phyloP scores from a whole-genome alignment of 2,797 vertebrate species.

The Halcyon leucocephala region DNA sequence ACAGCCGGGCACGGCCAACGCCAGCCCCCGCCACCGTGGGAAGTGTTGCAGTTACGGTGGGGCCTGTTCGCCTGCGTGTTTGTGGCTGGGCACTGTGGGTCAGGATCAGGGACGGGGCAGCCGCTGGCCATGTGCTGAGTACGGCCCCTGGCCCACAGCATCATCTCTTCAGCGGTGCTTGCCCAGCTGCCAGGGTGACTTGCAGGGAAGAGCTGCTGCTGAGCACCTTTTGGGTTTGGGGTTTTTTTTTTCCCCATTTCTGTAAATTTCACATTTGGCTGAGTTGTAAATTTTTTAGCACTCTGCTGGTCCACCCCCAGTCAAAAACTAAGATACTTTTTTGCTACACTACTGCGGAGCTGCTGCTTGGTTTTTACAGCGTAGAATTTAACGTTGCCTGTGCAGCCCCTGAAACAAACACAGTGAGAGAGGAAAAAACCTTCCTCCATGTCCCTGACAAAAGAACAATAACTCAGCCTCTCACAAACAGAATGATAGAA shows the following conservation, averaged over 20 bases:
- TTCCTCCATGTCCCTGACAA: rapidly evolving
- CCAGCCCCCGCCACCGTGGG: rapidly evolving
- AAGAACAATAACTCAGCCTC: neutral
- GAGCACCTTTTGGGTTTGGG: neutral
- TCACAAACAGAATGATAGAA: neutral
- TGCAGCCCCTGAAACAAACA: neutral
- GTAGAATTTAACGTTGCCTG: neutral
- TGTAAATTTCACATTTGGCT: neutral
- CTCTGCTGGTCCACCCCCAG: neutral
- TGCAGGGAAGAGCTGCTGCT: neutral
- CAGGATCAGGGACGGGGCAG: neutral
- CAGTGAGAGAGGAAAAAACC: too few species aligned
- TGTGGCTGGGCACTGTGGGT: neutral
- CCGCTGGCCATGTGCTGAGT: too few species aligned
- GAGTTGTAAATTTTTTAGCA: neutral
- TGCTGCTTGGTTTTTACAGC: neutral
- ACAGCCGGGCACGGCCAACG: rapidly evolving
- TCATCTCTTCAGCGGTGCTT: too few species aligned
- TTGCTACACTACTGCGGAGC: rapidly evolving
- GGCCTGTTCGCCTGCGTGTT: neutral
- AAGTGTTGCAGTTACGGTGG: neutral
- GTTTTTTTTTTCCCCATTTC: neutral
- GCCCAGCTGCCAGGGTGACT: too few species aligned
- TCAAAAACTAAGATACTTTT: neutral
- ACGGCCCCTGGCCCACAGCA: too few species aligned